Conservation (phyloP, 2,888 invertebrate species). For the Rhaphigaster nebulosa region DNA sequence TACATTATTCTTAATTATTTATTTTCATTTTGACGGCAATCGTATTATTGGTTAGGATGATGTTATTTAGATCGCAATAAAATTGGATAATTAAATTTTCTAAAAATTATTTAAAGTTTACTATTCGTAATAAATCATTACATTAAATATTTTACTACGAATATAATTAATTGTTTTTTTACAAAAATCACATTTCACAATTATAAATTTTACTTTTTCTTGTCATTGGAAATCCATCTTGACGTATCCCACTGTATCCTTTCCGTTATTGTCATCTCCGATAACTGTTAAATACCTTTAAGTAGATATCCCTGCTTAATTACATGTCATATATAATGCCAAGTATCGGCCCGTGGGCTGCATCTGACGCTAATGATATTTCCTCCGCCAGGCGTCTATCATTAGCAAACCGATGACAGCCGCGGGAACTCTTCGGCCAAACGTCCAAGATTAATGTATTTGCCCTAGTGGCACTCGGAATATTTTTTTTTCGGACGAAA, state of each 20-base stretch:
- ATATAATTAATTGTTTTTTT: no score
- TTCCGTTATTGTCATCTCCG: background rate
- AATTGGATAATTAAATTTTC: no score
- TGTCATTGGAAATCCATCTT: background rate
- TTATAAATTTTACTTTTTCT: no score
- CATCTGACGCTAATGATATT: constrained; percentile 7
- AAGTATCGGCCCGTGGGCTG: background rate
- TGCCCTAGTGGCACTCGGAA: background rate
- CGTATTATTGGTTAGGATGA: no score
- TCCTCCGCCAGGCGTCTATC: background rate
- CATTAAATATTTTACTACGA: no score
- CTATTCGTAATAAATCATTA: no score
- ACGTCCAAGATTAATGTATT: background rate
- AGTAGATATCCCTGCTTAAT: background rate
- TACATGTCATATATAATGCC: background rate
- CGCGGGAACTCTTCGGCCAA: background rate
- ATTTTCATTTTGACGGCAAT: no score
- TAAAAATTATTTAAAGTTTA: no score
- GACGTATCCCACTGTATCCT: background rate
- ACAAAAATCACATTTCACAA: no score
- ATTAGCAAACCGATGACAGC: background rate
- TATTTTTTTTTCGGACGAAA: background rate
- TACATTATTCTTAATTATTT: no score
- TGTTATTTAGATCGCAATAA: no score
- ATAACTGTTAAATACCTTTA: background rate